A percentile compares a stretch with the other conserved stretches of the same genome.
Evolutionary conservation across 2,113 vertebrate genomes (phyloP).

Genomic region (Macrotis lagotis): DNA sequence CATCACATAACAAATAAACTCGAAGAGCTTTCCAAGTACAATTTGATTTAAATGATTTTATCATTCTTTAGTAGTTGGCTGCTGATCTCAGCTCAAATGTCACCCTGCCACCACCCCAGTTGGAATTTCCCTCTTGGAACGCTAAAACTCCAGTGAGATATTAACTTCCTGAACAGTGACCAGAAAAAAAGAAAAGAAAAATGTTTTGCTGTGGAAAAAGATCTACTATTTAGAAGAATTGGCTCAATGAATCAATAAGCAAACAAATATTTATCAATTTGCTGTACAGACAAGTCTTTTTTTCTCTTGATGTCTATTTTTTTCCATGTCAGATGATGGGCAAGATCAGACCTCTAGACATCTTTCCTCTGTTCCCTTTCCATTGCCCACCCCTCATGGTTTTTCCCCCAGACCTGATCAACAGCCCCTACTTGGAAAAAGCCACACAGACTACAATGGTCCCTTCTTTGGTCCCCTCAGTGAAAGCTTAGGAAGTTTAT

Average conservation of each 20-base stretch:
- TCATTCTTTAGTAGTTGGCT: neutral
- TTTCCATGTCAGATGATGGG: neutral
- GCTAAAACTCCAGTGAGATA: neutral
- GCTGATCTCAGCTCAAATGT: slow-evolving; percentile 52
- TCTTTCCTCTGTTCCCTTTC: neutral
- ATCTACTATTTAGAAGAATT: slow-evolving; percentile 53
- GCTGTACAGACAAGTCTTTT: neutral
- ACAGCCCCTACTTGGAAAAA: neutral
- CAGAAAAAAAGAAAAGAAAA: neutral
- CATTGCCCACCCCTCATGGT: neutral
- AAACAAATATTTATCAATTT: neutral
- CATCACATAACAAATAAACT: slow-evolving; percentile 15
- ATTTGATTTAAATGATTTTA: slow-evolving; percentile 45
- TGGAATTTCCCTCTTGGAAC: slow-evolving; percentile 69
- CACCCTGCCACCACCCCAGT: neutral
- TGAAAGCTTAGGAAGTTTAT: too few species aligned
- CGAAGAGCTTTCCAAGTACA: slow-evolving; percentile 50
- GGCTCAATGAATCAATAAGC: neutral
- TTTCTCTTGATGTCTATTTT: neutral
- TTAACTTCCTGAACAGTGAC: neutral
- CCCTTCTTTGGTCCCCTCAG: neutral
- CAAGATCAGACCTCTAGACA: neutral
- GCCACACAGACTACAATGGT: neutral
- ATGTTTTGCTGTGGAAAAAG: slow-evolving; percentile 39
- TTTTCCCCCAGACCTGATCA: neutral